These are phyloP conservation scores for Xiphophorus birchmanni DNA, from an alignment of 2,797 vertebrate species.

Conservation along the genomic window DNA sequence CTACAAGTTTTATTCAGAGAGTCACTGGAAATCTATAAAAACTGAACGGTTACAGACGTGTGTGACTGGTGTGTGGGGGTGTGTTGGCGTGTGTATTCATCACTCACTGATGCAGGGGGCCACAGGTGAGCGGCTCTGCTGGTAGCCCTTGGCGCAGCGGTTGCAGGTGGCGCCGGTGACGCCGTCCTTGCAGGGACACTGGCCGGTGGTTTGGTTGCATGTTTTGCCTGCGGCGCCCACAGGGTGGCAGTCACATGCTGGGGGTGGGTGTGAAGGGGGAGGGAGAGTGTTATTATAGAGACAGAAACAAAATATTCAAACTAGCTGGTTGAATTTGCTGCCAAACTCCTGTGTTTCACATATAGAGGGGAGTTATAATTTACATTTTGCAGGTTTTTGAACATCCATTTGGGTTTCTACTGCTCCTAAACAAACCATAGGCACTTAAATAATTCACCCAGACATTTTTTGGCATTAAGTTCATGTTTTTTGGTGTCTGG, in stretches of 20 bases:
- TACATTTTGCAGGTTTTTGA: no score
- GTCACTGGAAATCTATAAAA: slow-evolving; percentile 3
- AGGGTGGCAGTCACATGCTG: slow-evolving; percentile 92
- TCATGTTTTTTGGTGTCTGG: no score
- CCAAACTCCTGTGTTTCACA: not conserved
- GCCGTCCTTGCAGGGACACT: slow-evolving; percentile 96
- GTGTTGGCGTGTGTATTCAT: not conserved
- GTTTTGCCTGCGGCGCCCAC: slow-evolving; percentile 97
- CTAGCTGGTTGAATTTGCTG: slow-evolving; percentile 5
- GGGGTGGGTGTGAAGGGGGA: slow-evolving; percentile 27
- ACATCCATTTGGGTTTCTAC: no score
- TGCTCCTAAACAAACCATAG: no score
- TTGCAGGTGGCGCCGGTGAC: slow-evolving; percentile 97
- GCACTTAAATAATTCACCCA: no score
- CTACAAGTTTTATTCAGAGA: not conserved
- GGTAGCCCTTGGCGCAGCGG: slow-evolving; percentile 97
- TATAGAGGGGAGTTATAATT: not conserved
- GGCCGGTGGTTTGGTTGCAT: slow-evolving; percentile 97
- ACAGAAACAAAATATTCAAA: slow-evolving; percentile 15
- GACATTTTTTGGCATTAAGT: no score
- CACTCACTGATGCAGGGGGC: slow-evolving; percentile 95
- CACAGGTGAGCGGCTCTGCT: slow-evolving; percentile 96
- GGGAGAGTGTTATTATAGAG: not conserved
- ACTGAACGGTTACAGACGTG: not conserved
- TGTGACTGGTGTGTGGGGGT: not conserved